phyloP scores from a whole-genome alignment of 2,888 invertebrate species.

The Caenorhabditis panamensis region DNA sequence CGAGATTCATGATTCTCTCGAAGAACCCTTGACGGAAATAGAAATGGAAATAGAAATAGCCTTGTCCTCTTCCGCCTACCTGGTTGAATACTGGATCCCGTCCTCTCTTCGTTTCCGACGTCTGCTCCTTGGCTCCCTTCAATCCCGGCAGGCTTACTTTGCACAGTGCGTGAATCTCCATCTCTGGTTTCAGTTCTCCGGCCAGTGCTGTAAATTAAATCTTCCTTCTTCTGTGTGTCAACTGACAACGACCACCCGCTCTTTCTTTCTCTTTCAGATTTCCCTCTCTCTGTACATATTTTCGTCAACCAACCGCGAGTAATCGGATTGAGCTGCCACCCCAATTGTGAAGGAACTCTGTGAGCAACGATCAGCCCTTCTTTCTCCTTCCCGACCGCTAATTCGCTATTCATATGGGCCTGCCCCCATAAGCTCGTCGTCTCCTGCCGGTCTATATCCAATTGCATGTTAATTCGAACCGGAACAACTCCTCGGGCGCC shows the following conservation, averaged over 20 bases:
- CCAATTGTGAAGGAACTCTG: constrained; percentile 26
- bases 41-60: background rate
- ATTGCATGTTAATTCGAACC: constrained; percentile 49
- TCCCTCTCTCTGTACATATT: constrained; percentile 6
- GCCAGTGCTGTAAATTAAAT: constrained; percentile 77
- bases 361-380: constrained; percentile 38
- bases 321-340: constrained; percentile 38
- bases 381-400: constrained; percentile 5
- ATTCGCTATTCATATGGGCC: constrained; percentile 38
- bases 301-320: constrained; percentile 8
- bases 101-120: constrained; percentile 81
- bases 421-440: background rate
- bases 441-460: constrained; percentile 17
- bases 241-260: background rate
- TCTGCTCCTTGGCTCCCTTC: constrained; percentile 82
- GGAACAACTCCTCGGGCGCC: constrained; percentile 28
- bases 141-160: constrained; percentile 82
- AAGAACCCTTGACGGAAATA: constrained; percentile 15
- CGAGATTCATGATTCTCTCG: background rate
- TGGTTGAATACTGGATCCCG: constrained; percentile 82
- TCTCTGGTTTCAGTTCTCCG: constrained; percentile 80
- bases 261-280: constrained; percentile 12
- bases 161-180: constrained; percentile 81
- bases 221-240: background rate
- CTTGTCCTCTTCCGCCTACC: constrained; percentile 56